Evolutionary conservation across 2,888 invertebrate species (phyloP).

Genomic region (Cephus pulcher): DNA sequence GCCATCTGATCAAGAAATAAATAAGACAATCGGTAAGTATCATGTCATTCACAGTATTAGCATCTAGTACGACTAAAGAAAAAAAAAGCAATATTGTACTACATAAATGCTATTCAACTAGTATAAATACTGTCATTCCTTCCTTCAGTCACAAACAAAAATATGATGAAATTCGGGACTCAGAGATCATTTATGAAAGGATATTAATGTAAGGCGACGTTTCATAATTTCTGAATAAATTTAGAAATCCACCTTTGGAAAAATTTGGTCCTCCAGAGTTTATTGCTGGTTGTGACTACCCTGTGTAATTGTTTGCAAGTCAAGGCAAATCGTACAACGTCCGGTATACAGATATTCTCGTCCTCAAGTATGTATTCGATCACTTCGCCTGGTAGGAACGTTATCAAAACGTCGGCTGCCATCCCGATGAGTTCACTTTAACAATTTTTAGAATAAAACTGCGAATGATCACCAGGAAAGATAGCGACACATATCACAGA

Average conservation of each 20-base stretch:
- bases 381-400: conserved; percentile 53
- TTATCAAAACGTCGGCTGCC: conserved; percentile 48
- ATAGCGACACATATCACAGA: background rate
- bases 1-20: conserved; percentile 60
- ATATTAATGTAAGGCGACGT: background rate
- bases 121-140: background rate
- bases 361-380: conserved; percentile 56
- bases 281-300: conserved; percentile 66
- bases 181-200: background rate
- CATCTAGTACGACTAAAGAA: background rate
- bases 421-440: conserved; percentile 24
- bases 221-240: background rate
- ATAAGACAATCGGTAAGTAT: background rate
- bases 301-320: conserved; percentile 70
- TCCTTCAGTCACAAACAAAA: background rate
- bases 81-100: background rate
- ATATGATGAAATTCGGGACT: background rate
- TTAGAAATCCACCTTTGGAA: conserved; percentile 60
- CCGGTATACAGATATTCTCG: conserved; percentile 49
- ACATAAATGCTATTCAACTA: background rate
- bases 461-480: background rate
- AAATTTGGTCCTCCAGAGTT: conserved; percentile 68
- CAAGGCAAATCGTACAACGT: conserved; percentile 69
- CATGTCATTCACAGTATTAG: background rate
- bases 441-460: background rate